Percentiles rank a stretch among this genome's conserved stretches.
Evolutionary conservation across 2,888 invertebrate genomes (phyloP).

Genomic region (Acrocyrtus sp.): DNA sequence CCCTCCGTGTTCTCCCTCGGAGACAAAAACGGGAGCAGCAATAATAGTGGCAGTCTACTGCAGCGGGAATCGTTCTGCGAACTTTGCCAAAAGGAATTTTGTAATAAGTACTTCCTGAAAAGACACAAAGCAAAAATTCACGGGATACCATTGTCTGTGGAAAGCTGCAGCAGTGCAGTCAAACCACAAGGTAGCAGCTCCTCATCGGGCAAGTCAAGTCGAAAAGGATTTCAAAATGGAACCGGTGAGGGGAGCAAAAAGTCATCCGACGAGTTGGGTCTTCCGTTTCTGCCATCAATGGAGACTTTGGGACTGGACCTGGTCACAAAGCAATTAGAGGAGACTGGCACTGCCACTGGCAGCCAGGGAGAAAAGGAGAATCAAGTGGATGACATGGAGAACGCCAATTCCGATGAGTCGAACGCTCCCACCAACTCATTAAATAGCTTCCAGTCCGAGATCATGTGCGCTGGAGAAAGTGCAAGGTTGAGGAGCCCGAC

Average conservation of each 20-base stretch:
- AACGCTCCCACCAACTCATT: slow-evolving; percentile 34
- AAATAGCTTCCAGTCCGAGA: slow-evolving; percentile 40
- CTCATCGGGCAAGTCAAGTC: slow-evolving; percentile 24
- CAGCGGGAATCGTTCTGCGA: slow-evolving; percentile 72
- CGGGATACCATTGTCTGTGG: slow-evolving; percentile 67
- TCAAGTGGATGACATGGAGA: slow-evolving; percentile 49
- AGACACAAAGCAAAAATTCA: slow-evolving; percentile 78
- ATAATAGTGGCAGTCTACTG: slow-evolving; percentile 47
- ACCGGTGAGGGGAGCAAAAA: slow-evolving; percentile 33
- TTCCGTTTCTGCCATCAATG: slow-evolving; percentile 43
- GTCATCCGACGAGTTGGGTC: slow-evolving; percentile 12
- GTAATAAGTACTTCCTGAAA: slow-evolving; percentile 77
- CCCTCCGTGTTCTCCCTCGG: slow-evolving; percentile 41
- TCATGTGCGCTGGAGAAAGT: slow-evolving; percentile 30
- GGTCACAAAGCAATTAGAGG: slow-evolving; percentile 53
- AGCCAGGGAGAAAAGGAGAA: slow-evolving; percentile 22
- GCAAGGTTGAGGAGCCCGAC: slow-evolving; percentile 39
- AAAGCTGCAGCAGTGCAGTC: slow-evolving; percentile 20
- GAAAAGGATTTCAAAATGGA: slow-evolving; percentile 28
- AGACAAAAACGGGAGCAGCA: slow-evolving; percentile 64
- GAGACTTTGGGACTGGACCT: slow-evolving; percentile 52
- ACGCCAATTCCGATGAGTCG: slow-evolving; percentile 49
- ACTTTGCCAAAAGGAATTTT: slow-evolving; percentile 78
- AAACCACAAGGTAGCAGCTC: slow-evolving; percentile 29
- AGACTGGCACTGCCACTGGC: slow-evolving; percentile 21